phyloP scores from a whole-genome alignment of 2,113 vertebrate species.

The Lasiurus cinereus region DNA sequence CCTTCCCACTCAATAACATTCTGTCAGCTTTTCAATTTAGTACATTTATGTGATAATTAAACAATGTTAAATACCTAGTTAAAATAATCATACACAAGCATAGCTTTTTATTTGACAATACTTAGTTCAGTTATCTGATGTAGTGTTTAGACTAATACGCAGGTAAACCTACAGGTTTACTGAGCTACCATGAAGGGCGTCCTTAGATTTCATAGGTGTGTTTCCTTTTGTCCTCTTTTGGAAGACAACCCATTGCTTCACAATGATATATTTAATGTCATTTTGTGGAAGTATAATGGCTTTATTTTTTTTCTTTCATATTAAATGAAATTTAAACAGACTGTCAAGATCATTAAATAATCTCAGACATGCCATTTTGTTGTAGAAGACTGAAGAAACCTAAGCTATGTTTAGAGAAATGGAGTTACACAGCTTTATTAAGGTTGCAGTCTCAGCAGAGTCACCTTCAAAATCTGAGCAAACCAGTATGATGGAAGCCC shows the following conservation, averaged over 20 bases:
- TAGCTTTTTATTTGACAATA: neutral
- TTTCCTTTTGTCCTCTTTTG: conserved; percentile 20
- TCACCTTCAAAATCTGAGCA: too few species aligned
- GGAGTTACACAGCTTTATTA: too few species aligned
- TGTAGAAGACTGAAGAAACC: too few species aligned
- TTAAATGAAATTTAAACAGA: conserved; percentile 15
- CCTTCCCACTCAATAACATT: neutral
- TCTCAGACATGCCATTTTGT: neutral
- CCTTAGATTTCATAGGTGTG: neutral
- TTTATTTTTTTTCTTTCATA: conserved; percentile 56
- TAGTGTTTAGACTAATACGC: neutral
- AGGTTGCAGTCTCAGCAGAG: too few species aligned
- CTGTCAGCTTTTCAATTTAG: neutral
- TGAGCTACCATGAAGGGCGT: neutral
- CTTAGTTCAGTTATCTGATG: conserved; percentile 18
- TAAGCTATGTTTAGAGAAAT: too few species aligned
- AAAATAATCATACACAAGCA: neutral
- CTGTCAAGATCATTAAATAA: conserved; percentile 23
- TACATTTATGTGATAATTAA: conserved; percentile 34
- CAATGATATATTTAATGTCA: conserved; percentile 25
- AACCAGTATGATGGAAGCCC: too few species aligned
- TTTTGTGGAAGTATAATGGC: neutral
- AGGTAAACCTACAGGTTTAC: neutral
- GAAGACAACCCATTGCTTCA: conserved; percentile 45
- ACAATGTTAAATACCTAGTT: neutral